Base-by-base conservation (phyloP, 2,797 vertebrate genomes). In the Semaprochilodus insignis region DNA sequence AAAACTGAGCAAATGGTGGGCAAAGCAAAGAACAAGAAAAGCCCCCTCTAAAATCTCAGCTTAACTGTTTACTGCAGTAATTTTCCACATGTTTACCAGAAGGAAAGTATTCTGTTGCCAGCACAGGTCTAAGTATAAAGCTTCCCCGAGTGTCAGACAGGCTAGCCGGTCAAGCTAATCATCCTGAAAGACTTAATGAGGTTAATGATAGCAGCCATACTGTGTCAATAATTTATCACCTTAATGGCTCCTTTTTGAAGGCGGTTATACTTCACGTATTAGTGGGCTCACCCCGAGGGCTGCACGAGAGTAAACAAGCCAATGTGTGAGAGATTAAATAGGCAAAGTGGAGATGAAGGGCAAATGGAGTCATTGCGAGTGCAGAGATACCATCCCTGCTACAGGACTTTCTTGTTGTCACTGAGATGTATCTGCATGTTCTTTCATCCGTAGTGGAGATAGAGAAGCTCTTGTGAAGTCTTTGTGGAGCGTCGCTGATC, bases 171-270 rank as follows among this genome's bases (percentile, higher is more conserved):
- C 59, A 74, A 62, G 65, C 40, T 65, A 83, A 65, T 70, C 69
- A 57, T 44, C 51, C 59, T 66, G 60, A 78, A 74, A 40, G 70
- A 67, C 62, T 59, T 74, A 67, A 67, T 73, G 71, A 81, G 79
- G 79, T 84, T 86, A 81, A 86, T 83, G 71, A 72, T 78, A 52
- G 48, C 63, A 34, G 36, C 63, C 81, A 76, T 34, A 60, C 51
- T 17, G 10, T n/a, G 51, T 71, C 63, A 57, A 70, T 67, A 34
- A 76, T 86, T 81, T 16, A 79, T 84, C 76, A 81, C 80, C 36
- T 71, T 79, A 84, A 86, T 86, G 54, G 55, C 60, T 79, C 21
- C 52, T 83, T 69, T 44, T 27, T 81, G 62, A 67, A 80, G 59
- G 72, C 36, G 71, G 77, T 66, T 81, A 85, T 82, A 54, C 60